Percentiles rank a stretch among this genome's conserved stretches.
Evolutionary conservation across 2,888 invertebrate genomes (phyloP).

Genomic region (Melipona beecheii): DNA sequence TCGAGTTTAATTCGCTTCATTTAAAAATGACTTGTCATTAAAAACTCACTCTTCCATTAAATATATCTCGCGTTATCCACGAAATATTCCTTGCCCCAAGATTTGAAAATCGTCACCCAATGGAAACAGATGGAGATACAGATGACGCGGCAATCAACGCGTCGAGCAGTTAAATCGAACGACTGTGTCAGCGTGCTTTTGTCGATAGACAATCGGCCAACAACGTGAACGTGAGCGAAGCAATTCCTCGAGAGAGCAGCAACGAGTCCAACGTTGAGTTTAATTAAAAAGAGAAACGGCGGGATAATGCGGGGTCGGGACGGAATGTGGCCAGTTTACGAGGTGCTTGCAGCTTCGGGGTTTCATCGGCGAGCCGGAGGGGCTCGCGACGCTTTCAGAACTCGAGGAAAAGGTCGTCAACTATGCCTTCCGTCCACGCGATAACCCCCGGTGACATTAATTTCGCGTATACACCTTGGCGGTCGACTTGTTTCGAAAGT

Average conservation of each 20-base stretch:
- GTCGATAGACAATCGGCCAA: neutral
- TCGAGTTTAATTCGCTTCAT: no score
- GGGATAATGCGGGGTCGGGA: constrained; percentile 49
- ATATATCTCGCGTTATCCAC: no score
- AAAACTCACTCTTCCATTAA: no score
- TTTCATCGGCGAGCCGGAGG: constrained; percentile 60
- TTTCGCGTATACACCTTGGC: constrained; percentile 27
- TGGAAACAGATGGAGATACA: no score
- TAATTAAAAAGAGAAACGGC: constrained; percentile 72
- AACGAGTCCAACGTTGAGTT: constrained; percentile 69
- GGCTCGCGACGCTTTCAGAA: constrained; percentile 14
- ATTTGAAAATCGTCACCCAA: no score
- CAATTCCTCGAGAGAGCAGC: neutral
- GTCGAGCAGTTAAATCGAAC: constrained; percentile 9
- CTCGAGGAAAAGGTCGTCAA: constrained; percentile 18
- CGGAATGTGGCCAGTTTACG: constrained; percentile 67
- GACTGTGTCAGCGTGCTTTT: constrained; percentile 9
- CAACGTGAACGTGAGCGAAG: neutral
- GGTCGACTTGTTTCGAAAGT: constrained; percentile 13
- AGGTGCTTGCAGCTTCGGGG: constrained; percentile 65
- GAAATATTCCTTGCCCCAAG: no score
- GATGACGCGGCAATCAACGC: no score
- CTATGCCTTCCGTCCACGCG: constrained; percentile 17
- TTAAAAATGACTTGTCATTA: no score
- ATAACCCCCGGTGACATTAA: constrained; percentile 48